Evolutionary conservation across 2,113 vertebrate genomes (phyloP).

Genomic region (Acinonyx jubatus): DNA sequence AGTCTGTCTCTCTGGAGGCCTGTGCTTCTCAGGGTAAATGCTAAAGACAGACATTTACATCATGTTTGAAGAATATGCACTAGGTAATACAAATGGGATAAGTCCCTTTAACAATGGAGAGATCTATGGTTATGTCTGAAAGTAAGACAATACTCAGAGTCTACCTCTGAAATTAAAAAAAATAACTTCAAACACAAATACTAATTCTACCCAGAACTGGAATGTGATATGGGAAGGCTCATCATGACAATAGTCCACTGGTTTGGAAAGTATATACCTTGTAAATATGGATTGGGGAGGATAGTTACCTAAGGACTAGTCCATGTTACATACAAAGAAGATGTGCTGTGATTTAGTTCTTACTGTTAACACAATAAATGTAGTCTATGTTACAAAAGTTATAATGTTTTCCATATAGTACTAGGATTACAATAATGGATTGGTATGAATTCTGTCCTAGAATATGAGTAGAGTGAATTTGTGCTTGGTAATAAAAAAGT

Average conservation of each 20-base stretch:
- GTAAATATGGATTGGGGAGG: conserved; percentile 64
- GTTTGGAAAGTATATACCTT: conserved; percentile 57
- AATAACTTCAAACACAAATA: conserved; percentile 49
- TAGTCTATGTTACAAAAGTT: conserved; percentile 72
- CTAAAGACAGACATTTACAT: not conserved
- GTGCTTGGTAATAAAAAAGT: conserved; percentile 72
- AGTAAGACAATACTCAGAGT: not conserved
- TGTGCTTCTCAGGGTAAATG: not conserved
- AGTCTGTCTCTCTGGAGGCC: not conserved
- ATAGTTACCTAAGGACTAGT: conserved; percentile 67
- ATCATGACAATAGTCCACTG: not conserved
- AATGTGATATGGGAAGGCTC: conserved; percentile 24
- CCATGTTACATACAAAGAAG: conserved; percentile 69
- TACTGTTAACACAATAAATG: conserved; percentile 75
- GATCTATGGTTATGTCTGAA: not conserved
- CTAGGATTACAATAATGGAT: conserved; percentile 80
- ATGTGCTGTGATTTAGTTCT: conserved; percentile 78
- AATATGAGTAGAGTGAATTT: conserved; percentile 58
- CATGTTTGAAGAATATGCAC: not conserved
- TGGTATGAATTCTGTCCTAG: conserved; percentile 65
- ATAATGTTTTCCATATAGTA: conserved; percentile 66
- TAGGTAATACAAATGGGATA: not conserved
- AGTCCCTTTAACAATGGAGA: not conserved
- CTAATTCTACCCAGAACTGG: not conserved
- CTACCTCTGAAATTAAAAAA: not conserved